These are phyloP conservation scores for Oreochromis niloticus DNA, from an alignment of 2,113 vertebrate genomes.

Conservation along the genomic window DNA sequence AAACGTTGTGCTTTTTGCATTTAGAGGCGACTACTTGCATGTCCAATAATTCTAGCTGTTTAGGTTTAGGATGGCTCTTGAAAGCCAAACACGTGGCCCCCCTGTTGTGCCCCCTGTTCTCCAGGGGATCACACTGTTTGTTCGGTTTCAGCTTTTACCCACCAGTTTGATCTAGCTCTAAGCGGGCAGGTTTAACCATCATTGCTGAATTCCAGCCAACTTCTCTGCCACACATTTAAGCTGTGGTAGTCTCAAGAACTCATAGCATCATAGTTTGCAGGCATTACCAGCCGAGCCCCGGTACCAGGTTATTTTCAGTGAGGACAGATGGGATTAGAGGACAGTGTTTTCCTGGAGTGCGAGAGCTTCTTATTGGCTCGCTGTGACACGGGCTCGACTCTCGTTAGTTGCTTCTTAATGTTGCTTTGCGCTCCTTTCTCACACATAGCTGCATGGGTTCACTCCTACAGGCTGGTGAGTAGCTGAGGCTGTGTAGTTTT, in stretches of 20 bases:
- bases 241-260: not conserved
- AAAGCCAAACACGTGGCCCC: not conserved
- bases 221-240: not conserved
- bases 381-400: not conserved
- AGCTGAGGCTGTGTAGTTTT: not conserved
- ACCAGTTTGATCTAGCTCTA: not conserved
- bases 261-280: conserved; percentile 1
- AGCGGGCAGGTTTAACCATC: not conserved
- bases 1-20: not conserved
- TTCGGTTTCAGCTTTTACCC: not conserved
- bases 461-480: not conserved
- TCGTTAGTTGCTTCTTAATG: not conserved
- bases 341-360: conserved; percentile 3
- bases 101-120: not conserved
- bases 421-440: not conserved
- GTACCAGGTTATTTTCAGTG: conserved; percentile 63
- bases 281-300: not conserved
- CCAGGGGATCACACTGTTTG: not conserved
- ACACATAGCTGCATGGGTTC: not conserved
- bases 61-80: not conserved
- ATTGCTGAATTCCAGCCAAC: not conserved
- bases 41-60: not conserved
- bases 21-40: not conserved
- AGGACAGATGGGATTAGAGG: conserved; percentile 55
- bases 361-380: conserved; percentile 24